A percentile compares a stretch with the other conserved stretches of the same genome.
phyloP scores from a whole-genome alignment of 1,140 invertebrate genomes.

The Bombus confusus region DNA sequence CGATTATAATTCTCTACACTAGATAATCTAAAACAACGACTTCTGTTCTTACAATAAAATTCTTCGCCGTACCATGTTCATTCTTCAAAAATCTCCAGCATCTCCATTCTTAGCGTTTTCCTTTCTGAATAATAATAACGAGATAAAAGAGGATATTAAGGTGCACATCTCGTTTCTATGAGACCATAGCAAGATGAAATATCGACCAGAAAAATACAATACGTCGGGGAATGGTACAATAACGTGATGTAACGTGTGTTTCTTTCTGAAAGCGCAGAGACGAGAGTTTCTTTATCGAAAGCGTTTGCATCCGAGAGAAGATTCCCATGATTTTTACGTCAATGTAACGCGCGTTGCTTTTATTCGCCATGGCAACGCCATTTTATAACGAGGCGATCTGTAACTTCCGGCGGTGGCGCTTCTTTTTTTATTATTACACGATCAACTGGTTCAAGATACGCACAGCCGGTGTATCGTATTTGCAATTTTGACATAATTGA shows the following conservation, averaged over 20 bases:
- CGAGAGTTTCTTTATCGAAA: not conserved
- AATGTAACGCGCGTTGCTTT: not conserved
- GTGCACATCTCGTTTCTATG: not conserved
- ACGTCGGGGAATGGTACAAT: not conserved
- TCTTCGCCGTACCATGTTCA: too few species aligned
- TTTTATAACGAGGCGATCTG: not conserved
- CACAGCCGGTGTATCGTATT: not conserved
- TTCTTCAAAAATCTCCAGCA: too few species aligned
- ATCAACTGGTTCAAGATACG: slow-evolving; percentile 7
- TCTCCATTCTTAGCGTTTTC: too few species aligned
- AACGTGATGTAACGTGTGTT: not conserved
- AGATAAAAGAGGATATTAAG: not conserved
- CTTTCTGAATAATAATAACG: not conserved
- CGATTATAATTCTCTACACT: too few species aligned
- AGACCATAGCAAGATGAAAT: not conserved
- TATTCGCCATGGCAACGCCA: not conserved
- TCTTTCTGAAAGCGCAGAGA: not conserved
- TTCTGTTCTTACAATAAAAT: too few species aligned
- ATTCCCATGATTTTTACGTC: not conserved
- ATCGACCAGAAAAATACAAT: not conserved
- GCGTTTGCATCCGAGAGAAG: not conserved
- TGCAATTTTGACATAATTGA: slow-evolving; percentile 32
- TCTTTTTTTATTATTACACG: not conserved
- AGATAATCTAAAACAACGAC: too few species aligned
- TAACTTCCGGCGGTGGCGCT: not conserved